Percentiles rank a stretch among this genome's conserved stretches.
These are phyloP conservation scores for Polypedilum pembai DNA, from an alignment of 1,140 invertebrate genomes.

Conservation along the genomic window DNA sequence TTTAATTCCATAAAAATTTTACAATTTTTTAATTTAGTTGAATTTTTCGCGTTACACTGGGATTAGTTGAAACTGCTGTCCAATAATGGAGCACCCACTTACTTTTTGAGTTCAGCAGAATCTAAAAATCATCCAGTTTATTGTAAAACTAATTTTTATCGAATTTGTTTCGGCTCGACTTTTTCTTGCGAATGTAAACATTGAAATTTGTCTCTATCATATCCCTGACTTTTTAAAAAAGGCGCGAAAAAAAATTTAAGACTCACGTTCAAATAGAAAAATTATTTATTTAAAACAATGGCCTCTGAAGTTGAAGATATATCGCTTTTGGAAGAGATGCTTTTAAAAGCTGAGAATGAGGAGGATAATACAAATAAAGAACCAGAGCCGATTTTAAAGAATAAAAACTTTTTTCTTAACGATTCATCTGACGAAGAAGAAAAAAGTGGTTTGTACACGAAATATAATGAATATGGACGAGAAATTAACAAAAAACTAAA, in stretches of 20 bases:
- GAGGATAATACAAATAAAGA: not conserved
- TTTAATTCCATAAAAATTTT: not conserved
- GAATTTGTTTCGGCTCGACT: no score
- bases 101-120: no score
- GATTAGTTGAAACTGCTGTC: no score
- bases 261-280: no score
- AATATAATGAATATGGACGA: conserved; percentile 61
- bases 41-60: not conserved
- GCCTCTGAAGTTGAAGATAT: not conserved
- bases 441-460: conserved; percentile 58
- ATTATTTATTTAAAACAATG: not conserved
- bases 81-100: no score
- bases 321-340: not conserved
- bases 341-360: not conserved
- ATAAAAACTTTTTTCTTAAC: not conserved
- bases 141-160: no score
- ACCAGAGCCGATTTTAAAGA: not conserved
- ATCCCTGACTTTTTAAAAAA: no score
- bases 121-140: no score
- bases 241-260: no score
- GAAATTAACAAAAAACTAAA: conserved; percentile 41
- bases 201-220: no score
- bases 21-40: not conserved
- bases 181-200: no score
- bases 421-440: conserved; percentile 78